A percentile compares a stretch with the other conserved stretches of the same genome.
These are phyloP conservation scores for Eutolmus rufibarbis DNA, from an alignment of 2,888 invertebrate species.

Conservation along the genomic window DNA sequence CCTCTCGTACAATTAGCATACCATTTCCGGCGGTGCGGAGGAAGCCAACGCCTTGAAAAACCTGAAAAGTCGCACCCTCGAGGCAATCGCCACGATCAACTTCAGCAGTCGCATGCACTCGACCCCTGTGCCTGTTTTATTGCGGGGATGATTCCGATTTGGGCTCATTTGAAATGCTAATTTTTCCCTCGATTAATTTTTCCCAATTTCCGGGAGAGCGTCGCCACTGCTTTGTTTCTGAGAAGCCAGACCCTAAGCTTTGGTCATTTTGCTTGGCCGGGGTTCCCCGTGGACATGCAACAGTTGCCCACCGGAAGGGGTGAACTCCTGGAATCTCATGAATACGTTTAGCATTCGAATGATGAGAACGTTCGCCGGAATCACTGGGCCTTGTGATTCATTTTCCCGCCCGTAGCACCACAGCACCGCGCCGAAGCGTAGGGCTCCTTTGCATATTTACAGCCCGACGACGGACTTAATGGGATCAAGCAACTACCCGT, in stretches of 20 bases:
- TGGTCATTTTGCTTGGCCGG: neutral
- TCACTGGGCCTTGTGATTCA: constrained; percentile 30
- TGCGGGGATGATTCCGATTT: constrained; percentile 8
- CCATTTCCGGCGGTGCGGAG: neutral
- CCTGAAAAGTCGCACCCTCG: neutral
- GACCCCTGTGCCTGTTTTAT: neutral
- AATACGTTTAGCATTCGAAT: constrained; percentile 28
- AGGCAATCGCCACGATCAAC: neutral
- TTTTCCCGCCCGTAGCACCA: neutral
- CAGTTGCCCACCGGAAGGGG: constrained; percentile 31
- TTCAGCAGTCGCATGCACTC: neutral
- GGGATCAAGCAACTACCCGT: neutral
- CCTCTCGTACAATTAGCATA: neutral
- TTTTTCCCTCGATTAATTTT: constrained; percentile 32
- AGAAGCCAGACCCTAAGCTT: neutral
- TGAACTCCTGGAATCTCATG: constrained; percentile 29
- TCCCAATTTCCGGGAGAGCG: constrained; percentile 2
- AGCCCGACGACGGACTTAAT: neutral
- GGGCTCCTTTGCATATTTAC: constrained; percentile 16
- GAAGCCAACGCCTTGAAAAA: neutral
- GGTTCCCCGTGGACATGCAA: constrained; percentile 6
- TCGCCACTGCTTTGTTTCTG: neutral
- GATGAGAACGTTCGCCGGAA: constrained; percentile 18
- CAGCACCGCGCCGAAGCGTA: neutral
- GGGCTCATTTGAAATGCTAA: constrained; percentile 14